Percentiles rank a stretch among this genome's conserved stretches.
phyloP scores from a whole-genome alignment of 2,113 vertebrate species.

The Raja brachyura region DNA sequence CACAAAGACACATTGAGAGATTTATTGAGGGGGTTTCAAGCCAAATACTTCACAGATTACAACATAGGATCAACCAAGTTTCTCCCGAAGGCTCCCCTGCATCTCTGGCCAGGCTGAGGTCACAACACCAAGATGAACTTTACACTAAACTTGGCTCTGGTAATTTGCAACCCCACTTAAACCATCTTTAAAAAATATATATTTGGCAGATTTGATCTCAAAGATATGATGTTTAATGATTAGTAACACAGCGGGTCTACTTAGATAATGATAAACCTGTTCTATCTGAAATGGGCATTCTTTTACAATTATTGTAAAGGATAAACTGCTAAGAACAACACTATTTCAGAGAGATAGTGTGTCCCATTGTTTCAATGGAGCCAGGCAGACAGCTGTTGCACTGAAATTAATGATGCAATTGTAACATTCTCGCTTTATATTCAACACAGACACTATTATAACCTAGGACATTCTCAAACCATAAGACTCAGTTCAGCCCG shows the following conservation, averaged over 20 bases:
- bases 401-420: slow-evolving; percentile 36
- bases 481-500: neutral
- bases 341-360: neutral
- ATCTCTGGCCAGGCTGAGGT: neutral
- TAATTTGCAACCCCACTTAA: neutral
- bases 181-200: neutral
- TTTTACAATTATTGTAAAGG: neutral
- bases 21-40: slow-evolving; percentile 57
- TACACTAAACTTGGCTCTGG: slow-evolving; percentile 3
- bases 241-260: neutral
- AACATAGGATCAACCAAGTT: slow-evolving; percentile 2
- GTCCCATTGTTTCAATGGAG: slow-evolving; percentile 5
- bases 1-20: slow-evolving; percentile 56
- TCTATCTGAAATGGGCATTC: neutral
- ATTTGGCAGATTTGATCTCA: neutral
- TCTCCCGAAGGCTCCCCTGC: neutral
- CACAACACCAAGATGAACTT: neutral
- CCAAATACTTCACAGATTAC: slow-evolving; percentile 46
- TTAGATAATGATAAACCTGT: neutral
- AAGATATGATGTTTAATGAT: neutral
- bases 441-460: neutral
- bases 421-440: slow-evolving; percentile 19
- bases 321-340: neutral
- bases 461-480: neutral
- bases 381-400: neutral